A percentile compares a stretch with the other conserved stretches of the same genome.
Evolutionary conservation across 2,797 vertebrate species (phyloP).

Genomic region (Echiichthys vipera): DNA sequence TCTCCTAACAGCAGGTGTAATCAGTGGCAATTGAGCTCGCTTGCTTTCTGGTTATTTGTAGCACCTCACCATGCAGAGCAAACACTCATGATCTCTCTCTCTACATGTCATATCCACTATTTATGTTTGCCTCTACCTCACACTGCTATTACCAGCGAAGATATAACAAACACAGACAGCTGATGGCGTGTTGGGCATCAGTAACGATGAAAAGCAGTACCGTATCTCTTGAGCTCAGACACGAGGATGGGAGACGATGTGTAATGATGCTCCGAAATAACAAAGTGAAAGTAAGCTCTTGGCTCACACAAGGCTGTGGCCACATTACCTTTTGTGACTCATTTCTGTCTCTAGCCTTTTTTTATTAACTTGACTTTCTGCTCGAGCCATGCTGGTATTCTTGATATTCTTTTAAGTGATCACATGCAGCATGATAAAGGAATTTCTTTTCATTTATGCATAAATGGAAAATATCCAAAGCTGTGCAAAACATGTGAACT

Average conservation of each 20-base stretch:
- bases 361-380: constrained; percentile 34
- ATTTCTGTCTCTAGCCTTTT: constrained; percentile 35
- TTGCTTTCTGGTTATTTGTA: constrained; percentile 53
- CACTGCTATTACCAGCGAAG: constrained; percentile 33
- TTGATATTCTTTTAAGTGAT: constrained; percentile 38
- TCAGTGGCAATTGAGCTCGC: constrained; percentile 50
- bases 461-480: background rate
- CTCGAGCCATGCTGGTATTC: constrained; percentile 18
- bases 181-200: constrained; percentile 50
- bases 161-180: constrained; percentile 55
- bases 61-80: constrained; percentile 37
- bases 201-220: constrained; percentile 48
- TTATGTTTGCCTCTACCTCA: constrained; percentile 47
- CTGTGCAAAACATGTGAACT: background rate
- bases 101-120: constrained; percentile 35
- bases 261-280: constrained; percentile 56
- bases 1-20: constrained; percentile 57
- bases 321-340: constrained; percentile 44
- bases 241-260: constrained; percentile 30
- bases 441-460: constrained; percentile 13
- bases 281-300: constrained; percentile 36
- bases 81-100: constrained; percentile 33
- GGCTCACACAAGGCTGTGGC: constrained; percentile 31
- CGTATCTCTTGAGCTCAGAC: constrained; percentile 31
- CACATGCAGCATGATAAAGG: constrained; percentile 23